Base-by-base conservation (phyloP, 1,140 invertebrate species). In the Caenorhabditis brenneri region DNA sequence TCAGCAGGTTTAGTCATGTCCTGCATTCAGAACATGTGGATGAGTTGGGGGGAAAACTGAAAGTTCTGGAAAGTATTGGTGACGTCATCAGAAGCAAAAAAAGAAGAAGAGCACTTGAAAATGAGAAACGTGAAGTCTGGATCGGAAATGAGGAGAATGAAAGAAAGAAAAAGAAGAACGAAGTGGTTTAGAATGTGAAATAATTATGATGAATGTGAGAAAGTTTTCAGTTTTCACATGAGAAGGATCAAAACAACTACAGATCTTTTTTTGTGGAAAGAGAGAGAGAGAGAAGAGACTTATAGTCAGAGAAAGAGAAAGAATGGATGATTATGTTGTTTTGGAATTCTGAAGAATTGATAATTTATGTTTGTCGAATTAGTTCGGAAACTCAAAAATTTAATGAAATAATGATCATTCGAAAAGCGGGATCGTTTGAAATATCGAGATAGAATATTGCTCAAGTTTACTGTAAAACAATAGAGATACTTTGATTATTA, bases 1-100 rank as follows among this genome's bases (percentile, higher is more conserved):
- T 74, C 65, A 9, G 36, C 36, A 15, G 65, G 65, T 24, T 74
- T 74, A 22, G 65, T 42, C 65, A 74, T 74, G 33, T 74, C 65
- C 65, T 74, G 65, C 65, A 74, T 74, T 74, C 65, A 74, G n/a
- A 74, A 42, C 65, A 74, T 74, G 60, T 33, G 29, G 36, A 42
- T 7, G 24, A 33, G 27, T 15, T 15, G 4, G 58, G 58, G 15
- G 12, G 6, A 31, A 33, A 19, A 22, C 10, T 15, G 5, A 16
- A 36, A 36, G 16, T 27, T 27, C 29, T 10, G 16, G 24, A 36
- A 7, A 9, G 16, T 29, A 19, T 27, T 7, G 16, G 36, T 19
- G 7, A 36, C 33, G 31, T 36, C 9, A 19, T 1, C 5, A 19
- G n/a, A 65, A n/a, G n/a, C 16, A 65, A 36, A 19, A 65, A 19